Evolutionary conservation across 2,888 invertebrate species (phyloP), one percentile per base, ranked within the genome.

Genomic region (Volucella bombylans): DNA sequence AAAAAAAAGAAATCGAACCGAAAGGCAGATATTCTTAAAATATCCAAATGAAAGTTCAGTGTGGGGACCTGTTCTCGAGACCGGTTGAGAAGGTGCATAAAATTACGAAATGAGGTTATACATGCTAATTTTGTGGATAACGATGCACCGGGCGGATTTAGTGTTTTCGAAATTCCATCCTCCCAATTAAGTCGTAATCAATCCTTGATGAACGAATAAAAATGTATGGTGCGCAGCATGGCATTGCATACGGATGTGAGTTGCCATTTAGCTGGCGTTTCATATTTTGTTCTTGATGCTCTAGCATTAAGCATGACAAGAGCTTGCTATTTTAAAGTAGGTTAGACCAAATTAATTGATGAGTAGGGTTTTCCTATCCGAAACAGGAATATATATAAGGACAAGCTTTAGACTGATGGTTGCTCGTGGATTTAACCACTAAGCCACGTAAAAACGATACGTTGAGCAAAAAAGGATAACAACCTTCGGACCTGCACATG

Each of bases 101-200:
- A 73, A 65, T 73, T 65, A 45, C 73, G 49, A 65, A 73, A 55
- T 65, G 73, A 55, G 73, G 73, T 73, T 65, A 65, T 14, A 41
- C 18, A 52, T 47, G 62, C n/a, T 23, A 15, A 54, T 62, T 72
- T n/a, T 41, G 39, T 54, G 49, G 50, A 52, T 65, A 31, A 31
- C 31, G 57, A 74, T 57, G 65, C 67, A 74, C 43, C 43, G 1
- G 14, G 23, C 12, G 18, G 39, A 3, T 59, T 47, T 38, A 10
- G 9, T 49, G 6, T 45, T 55, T 15, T 52, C 23, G 38, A 43
- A 18, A 23, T 41, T 38, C 18, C 64, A 15, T 57, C 49, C 31
- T 41, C 49, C 49, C 41, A 65, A 49, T 65, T 43, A 57, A 57
- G 18, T 43, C 14, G 49, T 8, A 54, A 73, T 64, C 41, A 57